Percentiles rank a stretch among this genome's conserved stretches.
phyloP scores from a whole-genome alignment of 37 sponge, comb jelly and placozoan species.

The Geodia barretti region DNA sequence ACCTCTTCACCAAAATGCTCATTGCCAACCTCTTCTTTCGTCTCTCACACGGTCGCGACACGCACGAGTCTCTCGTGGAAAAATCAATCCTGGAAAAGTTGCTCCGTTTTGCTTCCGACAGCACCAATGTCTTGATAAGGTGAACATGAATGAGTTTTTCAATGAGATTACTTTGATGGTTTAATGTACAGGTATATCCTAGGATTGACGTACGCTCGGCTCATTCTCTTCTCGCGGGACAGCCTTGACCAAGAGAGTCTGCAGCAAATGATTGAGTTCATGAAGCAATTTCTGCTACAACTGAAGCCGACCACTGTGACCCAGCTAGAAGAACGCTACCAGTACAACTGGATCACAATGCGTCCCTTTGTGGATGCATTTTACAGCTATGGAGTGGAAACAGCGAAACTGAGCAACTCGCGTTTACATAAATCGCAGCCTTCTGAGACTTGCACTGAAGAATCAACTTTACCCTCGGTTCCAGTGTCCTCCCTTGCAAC shows the following conservation, averaged over 20 bases:
- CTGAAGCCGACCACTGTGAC: not conserved
- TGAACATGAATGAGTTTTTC: too few species aligned
- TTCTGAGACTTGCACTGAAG: too few species aligned
- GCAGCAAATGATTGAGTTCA: not conserved
- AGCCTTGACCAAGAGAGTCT: not conserved
- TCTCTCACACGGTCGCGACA: not conserved
- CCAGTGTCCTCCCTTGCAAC: too few species aligned
- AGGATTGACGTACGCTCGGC: not conserved
- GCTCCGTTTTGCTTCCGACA: not conserved
- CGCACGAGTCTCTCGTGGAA: not conserved
- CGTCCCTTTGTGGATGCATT: slow-evolving; percentile 6
- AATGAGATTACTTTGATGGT: too few species aligned
- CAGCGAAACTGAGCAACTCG: too few species aligned
- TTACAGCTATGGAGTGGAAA: too few species aligned
- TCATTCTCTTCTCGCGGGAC: not conserved
- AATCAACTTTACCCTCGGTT: too few species aligned
- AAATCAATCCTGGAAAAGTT: not conserved
- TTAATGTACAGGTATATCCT: slow-evolving; percentile 12
- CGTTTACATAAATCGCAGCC: too few species aligned
- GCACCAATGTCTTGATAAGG: not conserved
- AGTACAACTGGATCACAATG: slow-evolving; percentile 26
- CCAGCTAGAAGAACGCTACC: not conserved
- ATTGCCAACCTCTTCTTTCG: slow-evolving; percentile 17
- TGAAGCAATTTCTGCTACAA: not conserved
- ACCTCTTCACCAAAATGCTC: not conserved